Evolutionary conservation across 2,113 vertebrate species (phyloP).

Genomic region (Colistium nudipinnis): DNA sequence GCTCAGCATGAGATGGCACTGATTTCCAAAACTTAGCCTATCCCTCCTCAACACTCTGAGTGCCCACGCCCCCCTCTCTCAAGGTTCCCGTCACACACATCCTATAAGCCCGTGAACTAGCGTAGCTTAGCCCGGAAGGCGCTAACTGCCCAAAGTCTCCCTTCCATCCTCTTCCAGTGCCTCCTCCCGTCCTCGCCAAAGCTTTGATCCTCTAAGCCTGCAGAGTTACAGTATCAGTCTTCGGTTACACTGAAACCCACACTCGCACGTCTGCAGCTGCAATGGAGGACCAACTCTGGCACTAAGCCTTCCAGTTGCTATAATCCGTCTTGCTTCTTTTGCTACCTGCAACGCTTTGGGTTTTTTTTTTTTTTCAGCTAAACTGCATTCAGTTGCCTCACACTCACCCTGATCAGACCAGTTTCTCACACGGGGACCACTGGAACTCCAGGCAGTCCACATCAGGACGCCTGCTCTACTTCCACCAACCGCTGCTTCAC

Average conservation of each 20-base stretch:
- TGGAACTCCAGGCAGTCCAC: constrained; percentile 11
- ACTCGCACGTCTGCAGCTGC: constrained; percentile 54
- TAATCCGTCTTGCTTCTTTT: constrained; percentile 60
- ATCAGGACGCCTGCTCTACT: constrained; percentile 30
- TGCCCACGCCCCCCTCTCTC: constrained; percentile 35
- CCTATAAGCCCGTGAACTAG: constrained; percentile 54
- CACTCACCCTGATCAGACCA: constrained; percentile 6
- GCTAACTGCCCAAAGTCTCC: constrained; percentile 56
- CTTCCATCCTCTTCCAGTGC: constrained; percentile 63
- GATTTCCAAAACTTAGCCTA: constrained; percentile 9
- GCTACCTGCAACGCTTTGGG: constrained; percentile 37
- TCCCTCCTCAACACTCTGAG: constrained; percentile 15
- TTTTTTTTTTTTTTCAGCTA: constrained; percentile 30
- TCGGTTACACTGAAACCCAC: constrained; percentile 71
- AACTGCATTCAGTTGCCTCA: constrained; percentile 6
- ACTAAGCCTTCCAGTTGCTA: constrained; percentile 60
- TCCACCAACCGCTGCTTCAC: constrained; percentile 15
- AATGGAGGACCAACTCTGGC: constrained; percentile 47
- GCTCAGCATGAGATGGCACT: neutral
- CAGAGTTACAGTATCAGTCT: constrained; percentile 72
- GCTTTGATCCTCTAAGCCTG: constrained; percentile 77
- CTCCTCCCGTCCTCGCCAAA: constrained; percentile 63
- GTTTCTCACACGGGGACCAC: constrained; percentile 10
- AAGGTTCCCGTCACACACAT: constrained; percentile 45
- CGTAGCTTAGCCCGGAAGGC: constrained; percentile 51